These are phyloP conservation scores for Gadopsis marmoratus DNA, from an alignment of 2,797 vertebrate genomes.

Conservation along the genomic window DNA sequence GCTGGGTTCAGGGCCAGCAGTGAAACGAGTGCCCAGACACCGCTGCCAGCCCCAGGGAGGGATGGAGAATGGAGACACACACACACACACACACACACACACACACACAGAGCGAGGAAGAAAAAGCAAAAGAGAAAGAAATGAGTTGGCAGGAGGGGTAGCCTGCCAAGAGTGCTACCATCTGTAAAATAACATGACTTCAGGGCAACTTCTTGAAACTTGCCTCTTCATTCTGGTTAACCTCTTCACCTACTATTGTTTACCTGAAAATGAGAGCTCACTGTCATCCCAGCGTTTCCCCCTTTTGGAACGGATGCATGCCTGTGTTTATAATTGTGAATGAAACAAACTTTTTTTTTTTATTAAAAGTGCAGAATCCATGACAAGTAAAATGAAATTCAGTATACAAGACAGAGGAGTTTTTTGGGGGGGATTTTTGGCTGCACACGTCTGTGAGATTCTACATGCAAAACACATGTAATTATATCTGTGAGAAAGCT, in stretches of 20 bases:
- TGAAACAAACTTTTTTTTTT: slow-evolving; percentile 32
- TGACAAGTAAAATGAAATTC: slow-evolving; percentile 1
- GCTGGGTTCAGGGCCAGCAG: slow-evolving; percentile 89
- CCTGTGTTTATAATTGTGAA: slow-evolving; percentile 50
- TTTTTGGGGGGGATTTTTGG: slow-evolving; percentile 9
- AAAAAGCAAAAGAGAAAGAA: slow-evolving; percentile 52
- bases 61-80: slow-evolving; percentile 77
- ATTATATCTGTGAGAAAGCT: slow-evolving; percentile 76
- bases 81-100: slow-evolving; percentile 76
- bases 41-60: slow-evolving; percentile 87
- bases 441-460: slow-evolving; percentile 40
- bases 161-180: slow-evolving; percentile 77
- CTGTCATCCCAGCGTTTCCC: slow-evolving; percentile 23
- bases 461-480: slow-evolving; percentile 54
- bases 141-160: slow-evolving; percentile 77
- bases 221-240: slow-evolving; percentile 47
- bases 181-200: slow-evolving; percentile 79
- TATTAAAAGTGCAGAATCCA: slow-evolving; percentile 23
- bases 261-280: slow-evolving; percentile 38
- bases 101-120: slow-evolving; percentile 54
- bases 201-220: slow-evolving; percentile 56
- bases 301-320: slow-evolving; percentile 19
- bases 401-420: background rate
- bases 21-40: slow-evolving; percentile 86
- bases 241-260: slow-evolving; percentile 51